Conservation (phyloP, 2,888 invertebrate species). For the Nomada ruficornis region DNA sequence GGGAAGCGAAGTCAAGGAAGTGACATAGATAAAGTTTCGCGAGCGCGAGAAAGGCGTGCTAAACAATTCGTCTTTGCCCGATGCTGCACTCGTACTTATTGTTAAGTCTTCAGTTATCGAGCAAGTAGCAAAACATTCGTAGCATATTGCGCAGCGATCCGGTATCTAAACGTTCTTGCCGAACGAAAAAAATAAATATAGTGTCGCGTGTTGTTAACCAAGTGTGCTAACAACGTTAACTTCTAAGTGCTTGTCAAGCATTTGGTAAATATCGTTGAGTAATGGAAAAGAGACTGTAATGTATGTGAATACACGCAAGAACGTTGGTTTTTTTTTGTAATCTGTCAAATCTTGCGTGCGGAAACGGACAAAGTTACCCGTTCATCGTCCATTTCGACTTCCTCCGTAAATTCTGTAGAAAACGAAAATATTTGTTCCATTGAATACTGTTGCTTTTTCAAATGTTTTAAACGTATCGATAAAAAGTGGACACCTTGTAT, state of each 20-base stretch:
- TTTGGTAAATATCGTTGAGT: slow-evolving; percentile 7
- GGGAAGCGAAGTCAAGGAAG: slow-evolving; percentile 10
- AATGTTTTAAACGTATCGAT: background rate
- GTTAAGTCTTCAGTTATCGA: slow-evolving; percentile 21
- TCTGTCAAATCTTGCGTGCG: background rate
- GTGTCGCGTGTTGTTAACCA: background rate
- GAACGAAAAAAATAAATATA: background rate
- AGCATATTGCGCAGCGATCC: slow-evolving; percentile 26
- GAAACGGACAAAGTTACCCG: no score
- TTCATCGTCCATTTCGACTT: no score
- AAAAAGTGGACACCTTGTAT: slow-evolving; percentile 17
- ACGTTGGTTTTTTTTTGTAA: background rate
- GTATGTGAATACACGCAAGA: background rate
- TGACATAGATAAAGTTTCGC: slow-evolving; percentile 9
- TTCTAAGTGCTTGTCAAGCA: background rate
- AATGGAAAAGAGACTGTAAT: background rate
- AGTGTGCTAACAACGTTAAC: background rate
- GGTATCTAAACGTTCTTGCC: slow-evolving; percentile 18
- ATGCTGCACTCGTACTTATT: slow-evolving; percentile 29
- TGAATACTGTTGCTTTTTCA: no score
- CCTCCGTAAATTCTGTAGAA: no score
- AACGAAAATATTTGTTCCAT: background rate
- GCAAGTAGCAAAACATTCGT: slow-evolving; percentile 23
- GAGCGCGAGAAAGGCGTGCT: background rate
- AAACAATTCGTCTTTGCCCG: background rate